A percentile compares a stretch with the other conserved stretches of the same genome.
Conservation (phyloP, 1,140 invertebrate species). For the Chelonus insularis region DNA sequence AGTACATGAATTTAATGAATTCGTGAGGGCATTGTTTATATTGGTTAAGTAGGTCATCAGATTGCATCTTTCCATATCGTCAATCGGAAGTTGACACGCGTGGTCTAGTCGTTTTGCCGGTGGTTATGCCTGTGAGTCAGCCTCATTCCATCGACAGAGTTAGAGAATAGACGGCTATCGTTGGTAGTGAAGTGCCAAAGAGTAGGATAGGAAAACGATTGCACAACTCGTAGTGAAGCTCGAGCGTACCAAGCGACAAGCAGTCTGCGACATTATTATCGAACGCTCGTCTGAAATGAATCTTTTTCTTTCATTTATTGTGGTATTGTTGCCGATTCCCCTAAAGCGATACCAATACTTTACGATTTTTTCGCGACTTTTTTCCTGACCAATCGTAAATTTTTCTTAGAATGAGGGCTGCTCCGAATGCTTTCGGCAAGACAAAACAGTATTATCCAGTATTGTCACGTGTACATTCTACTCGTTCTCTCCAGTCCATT, state of each 20-base stretch:
- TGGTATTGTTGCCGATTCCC: background rate
- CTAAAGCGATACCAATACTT: conserved; percentile 23
- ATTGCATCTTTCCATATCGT: conserved; percentile 12
- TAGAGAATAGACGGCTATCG: no score
- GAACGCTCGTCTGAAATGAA: conserved; percentile 14
- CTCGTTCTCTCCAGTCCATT: background rate
- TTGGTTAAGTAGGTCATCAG: conserved; percentile 7
- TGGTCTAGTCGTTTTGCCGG: conserved; percentile 36
- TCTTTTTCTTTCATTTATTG: background rate
- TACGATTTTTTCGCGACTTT: conserved; percentile 26
- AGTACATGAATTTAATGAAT: background rate
- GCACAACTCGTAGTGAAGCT: conserved; percentile 22
- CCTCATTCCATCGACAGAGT: no score
- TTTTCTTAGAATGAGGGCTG: conserved; percentile 15
- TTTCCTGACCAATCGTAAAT: conserved; percentile 17
- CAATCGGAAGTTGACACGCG: conserved; percentile 38
- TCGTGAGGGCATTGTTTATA: background rate
- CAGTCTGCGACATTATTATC: conserved; percentile 32
- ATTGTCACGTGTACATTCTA: background rate
- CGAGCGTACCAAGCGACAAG: conserved; percentile 27
- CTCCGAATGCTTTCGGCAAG: background rate
- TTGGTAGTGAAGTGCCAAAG: background rate
- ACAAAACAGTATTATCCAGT: background rate
- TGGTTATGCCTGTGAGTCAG: conserved; percentile 36
- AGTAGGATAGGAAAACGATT: conserved; percentile 16